Percentiles rank a stretch among this genome's conserved stretches.
phyloP scores from a whole-genome alignment of 1,140 invertebrate genomes.

The Zaprionus ghesquierei region DNA sequence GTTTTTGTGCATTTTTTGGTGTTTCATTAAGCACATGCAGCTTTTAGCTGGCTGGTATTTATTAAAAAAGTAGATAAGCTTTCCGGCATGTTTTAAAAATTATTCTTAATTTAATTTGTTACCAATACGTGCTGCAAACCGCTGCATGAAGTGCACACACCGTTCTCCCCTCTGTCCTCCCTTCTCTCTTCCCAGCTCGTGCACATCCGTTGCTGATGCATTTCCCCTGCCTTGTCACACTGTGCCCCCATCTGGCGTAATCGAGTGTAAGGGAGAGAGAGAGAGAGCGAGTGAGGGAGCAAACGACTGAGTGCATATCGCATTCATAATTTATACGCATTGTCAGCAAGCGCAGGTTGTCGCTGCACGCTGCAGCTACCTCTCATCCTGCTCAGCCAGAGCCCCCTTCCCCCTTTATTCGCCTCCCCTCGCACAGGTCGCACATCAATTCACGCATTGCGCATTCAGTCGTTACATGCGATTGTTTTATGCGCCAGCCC shows the following conservation, averaged over 20 bases:
- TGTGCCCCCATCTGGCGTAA: neutral
- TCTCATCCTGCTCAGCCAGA: neutral
- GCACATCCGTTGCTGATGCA: neutral
- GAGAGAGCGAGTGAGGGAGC: slow-evolving; percentile 17
- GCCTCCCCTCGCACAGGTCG: slow-evolving; percentile 17
- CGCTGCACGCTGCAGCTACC: neutral
- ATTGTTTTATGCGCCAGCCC: slow-evolving; percentile 71
- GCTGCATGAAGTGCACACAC: neutral
- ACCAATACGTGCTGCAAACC: neutral
- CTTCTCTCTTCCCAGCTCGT: neutral
- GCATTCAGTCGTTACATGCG: slow-evolving; percentile 68
- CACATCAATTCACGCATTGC: slow-evolving; percentile 46
- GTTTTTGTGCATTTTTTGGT: neutral
- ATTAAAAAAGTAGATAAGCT: neutral
- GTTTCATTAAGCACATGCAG: neutral
- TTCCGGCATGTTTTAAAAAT: neutral
- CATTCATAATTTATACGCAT: slow-evolving; percentile 78
- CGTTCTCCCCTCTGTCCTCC: neutral
- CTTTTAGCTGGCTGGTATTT: neutral
- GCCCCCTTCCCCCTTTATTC: neutral
- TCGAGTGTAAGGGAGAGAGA: slow-evolving; percentile 8
- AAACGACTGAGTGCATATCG: slow-evolving; percentile 61
- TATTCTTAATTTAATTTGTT: slow-evolving; percentile 12
- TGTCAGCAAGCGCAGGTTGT: slow-evolving; percentile 71
- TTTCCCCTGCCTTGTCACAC: slow-evolving; percentile 6